Evolutionary conservation across 2,888 invertebrate genomes (phyloP), one percentile per base, ranked within the genome.

Genomic region (Drosophila falleni): DNA sequence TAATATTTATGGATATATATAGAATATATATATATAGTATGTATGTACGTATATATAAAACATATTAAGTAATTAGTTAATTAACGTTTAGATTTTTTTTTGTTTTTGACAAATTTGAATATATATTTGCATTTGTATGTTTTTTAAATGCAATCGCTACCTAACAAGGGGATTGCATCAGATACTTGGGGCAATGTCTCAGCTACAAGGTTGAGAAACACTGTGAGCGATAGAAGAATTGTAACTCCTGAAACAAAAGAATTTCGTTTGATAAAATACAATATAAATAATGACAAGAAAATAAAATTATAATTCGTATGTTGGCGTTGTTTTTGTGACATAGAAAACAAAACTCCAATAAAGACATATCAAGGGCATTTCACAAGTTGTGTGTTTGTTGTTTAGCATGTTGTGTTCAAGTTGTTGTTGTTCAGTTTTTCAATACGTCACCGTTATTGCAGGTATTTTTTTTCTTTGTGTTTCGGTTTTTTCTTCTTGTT

Each of bases 101-200:
- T 80, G 72, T 80, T 76, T 79, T 81, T 83, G 81, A 85, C 90
- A 90, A 90, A 88, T 89, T 90, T 90, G 86, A 90, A 90, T 90
- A 90, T 86, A 86, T 89, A 89, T 91, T 91, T 91, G 92, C 91
- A 91, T 91, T 89, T 90, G 72, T 77, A 78, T 73, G 81, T 87
- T 81, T 89, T 90, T 91, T 91, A 89, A 92, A 92, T 93, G 92
- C 92, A 92, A 92, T 92, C 92, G 95, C 95, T 97, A 98, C 99
- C 99, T 97, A 99, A 98, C 95, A 99, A 95, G 94, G 99, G 99
- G 95, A 99, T 98, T 94, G 99, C 98, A 95, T 99, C 99, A 94
- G 99, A 99, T 94, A 99, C 99, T 95, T 98, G 98, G 94, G 99
- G 99, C 96, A 99, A 97, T 94, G 98, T 98, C 96, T 99, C 98